These are phyloP conservation scores for Lichenostomus cassidix DNA, from an alignment of 2,113 vertebrate genomes.

Conservation along the genomic window DNA sequence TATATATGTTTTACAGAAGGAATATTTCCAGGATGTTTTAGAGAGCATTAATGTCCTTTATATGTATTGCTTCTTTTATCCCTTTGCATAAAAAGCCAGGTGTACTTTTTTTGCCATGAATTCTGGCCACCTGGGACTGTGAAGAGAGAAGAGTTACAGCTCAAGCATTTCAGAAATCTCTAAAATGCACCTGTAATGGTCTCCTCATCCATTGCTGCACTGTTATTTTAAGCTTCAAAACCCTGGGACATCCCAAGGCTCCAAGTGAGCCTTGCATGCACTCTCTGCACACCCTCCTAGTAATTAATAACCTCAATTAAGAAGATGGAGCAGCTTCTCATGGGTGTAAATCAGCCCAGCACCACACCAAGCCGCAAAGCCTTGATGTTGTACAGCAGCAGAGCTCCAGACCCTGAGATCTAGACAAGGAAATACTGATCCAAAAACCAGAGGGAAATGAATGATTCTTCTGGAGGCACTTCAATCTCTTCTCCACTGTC, in stretches of 20 bases:
- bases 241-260: background rate
- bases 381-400: background rate
- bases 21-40: constrained; percentile 19
- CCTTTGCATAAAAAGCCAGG: constrained; percentile 7
- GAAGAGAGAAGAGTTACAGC: background rate
- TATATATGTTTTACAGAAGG: background rate
- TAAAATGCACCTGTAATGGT: background rate
- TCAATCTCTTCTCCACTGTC: background rate
- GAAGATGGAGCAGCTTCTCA: background rate
- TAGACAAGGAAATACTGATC: background rate
- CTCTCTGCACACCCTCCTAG: background rate
- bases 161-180: background rate
- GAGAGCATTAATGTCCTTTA: background rate
- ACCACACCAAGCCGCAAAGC: background rate
- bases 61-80: constrained; percentile 14
- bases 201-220: background rate
- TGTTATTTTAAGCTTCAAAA: background rate
- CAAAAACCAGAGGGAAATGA: background rate
- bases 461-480: background rate
- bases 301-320: background rate
- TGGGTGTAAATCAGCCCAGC: background rate
- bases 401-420: background rate
- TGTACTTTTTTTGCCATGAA: background rate
- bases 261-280: background rate
- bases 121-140: background rate